Evolutionary conservation across 2,888 invertebrate species (phyloP).

Genomic region (Parasteatoda lunata): DNA sequence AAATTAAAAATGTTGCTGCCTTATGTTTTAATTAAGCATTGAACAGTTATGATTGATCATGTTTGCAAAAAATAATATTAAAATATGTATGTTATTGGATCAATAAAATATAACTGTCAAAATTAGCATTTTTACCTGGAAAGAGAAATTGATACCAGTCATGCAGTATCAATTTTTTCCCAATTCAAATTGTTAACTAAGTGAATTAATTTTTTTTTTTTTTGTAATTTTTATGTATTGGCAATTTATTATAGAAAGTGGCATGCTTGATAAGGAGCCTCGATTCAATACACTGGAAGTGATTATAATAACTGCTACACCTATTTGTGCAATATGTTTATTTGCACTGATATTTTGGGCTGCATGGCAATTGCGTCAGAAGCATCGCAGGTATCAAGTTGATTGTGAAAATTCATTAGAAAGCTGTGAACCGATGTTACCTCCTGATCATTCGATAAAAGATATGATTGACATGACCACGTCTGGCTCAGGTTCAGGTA

Average conservation of each 20-base stretch:
- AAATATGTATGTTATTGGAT: too few relatives aligned
- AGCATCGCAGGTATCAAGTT: slow-evolving; percentile 54
- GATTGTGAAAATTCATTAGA: slow-evolving; percentile 63
- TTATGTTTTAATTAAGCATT: too few relatives aligned
- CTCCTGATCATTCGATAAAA: slow-evolving; percentile 76
- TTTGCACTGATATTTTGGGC: slow-evolving; percentile 81
- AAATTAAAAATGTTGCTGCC: too few relatives aligned
- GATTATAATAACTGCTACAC: slow-evolving; percentile 82
- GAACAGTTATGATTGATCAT: too few relatives aligned
- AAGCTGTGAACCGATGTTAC: slow-evolving; percentile 59
- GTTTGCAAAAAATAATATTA: too few relatives aligned
- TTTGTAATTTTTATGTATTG: background rate
- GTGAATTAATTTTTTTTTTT: too few relatives aligned
- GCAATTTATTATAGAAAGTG: slow-evolving; percentile 27
- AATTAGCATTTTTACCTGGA: too few relatives aligned
- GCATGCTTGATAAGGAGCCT: slow-evolving; percentile 52
- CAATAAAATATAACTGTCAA: too few relatives aligned
- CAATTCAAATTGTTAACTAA: too few relatives aligned
- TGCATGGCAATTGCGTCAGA: slow-evolving; percentile 73
- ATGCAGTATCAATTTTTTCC: too few relatives aligned
- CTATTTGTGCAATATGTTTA: slow-evolving; percentile 81
- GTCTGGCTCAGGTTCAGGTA: slow-evolving; percentile 95
- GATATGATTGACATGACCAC: slow-evolving; percentile 95
- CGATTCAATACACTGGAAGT: slow-evolving; percentile 77
- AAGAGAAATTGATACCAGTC: too few relatives aligned